Conservation (phyloP, 1,140 invertebrate species). For the Kradibia gibbosae region DNA sequence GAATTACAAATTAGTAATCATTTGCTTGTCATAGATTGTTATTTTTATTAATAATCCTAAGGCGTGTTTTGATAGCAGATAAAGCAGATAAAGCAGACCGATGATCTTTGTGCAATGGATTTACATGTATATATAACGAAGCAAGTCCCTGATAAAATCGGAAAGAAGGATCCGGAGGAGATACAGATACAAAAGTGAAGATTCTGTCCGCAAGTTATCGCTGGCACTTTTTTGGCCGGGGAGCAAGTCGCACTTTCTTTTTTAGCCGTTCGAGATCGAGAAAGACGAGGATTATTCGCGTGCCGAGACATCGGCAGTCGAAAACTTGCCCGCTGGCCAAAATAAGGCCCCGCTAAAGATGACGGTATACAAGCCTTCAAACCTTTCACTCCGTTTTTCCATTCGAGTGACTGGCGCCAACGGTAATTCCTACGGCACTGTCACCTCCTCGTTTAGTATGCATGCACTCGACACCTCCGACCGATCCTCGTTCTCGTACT, state of each 20-base stretch:
- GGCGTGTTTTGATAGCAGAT: too few species aligned
- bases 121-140: too few species aligned
- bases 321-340: not conserved
- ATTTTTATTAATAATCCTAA: too few species aligned
- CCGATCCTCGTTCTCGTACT: not conserved
- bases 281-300: not conserved
- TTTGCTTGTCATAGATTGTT: too few species aligned
- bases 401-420: too few species aligned
- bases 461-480: not conserved
- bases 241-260: conserved; percentile 24
- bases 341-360: too few species aligned
- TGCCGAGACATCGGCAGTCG: not conserved
- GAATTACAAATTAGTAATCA: too few species aligned
- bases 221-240: not conserved
- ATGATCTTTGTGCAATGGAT: too few species aligned
- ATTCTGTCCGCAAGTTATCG: not conserved
- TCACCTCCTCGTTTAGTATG: not conserved
- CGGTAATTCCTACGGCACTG: not conserved
- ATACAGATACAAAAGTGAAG: conserved; percentile 1
- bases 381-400: conserved; percentile 33
- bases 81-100: too few species aligned
- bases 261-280: not conserved
- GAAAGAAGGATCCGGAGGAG: too few species aligned
- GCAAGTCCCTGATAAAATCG: too few species aligned
- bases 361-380: conserved; percentile 6